Percentiles rank a stretch among this genome's conserved stretches.
Evolutionary conservation across 2,113 vertebrate genomes (phyloP).

Genomic region (Chloebia gouldiae): DNA sequence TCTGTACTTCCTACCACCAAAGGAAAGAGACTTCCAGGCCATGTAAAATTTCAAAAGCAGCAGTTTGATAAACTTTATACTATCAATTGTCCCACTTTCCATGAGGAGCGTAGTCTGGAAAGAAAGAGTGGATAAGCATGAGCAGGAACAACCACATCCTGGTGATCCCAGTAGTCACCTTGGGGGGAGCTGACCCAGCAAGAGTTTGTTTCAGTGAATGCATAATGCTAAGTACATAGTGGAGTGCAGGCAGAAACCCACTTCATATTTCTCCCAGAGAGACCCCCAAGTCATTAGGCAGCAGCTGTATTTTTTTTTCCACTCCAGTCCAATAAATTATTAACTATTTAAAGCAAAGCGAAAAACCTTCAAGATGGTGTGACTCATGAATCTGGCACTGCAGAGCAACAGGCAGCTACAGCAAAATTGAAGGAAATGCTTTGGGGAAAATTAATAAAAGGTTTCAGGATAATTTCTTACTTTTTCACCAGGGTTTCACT

Average conservation of each 20-base stretch:
- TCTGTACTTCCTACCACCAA: not conserved
- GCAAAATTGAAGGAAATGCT: not conserved
- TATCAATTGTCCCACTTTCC: not conserved
- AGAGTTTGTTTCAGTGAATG: not conserved
- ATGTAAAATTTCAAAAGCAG: not conserved
- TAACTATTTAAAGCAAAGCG: not conserved
- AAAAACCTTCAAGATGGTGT: not conserved
- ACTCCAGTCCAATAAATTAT: not conserved
- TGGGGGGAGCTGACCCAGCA: not conserved
- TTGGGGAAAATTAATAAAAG: not conserved
- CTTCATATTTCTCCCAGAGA: not conserved
- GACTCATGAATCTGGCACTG: not conserved
- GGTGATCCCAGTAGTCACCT: not conserved
- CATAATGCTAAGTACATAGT: not conserved
- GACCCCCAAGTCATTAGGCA: not conserved
- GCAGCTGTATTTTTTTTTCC: not conserved
- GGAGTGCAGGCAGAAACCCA: not conserved
- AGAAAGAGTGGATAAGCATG: not conserved
- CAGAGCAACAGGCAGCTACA: not conserved
- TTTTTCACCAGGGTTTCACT: not conserved
- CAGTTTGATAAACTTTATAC: not conserved
- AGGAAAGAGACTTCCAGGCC: not conserved
- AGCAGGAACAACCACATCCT: not conserved
- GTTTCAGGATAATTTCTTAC: not conserved
- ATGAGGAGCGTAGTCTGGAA: not conserved